Evolutionary conservation across 2,113 vertebrate species (phyloP).

Genomic region (human (Homo sapiens)): GRCh38 chr18:54963001-54963500

Average conservation of each 20-base stretch:
- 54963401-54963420: no score
- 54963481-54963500: not conserved
- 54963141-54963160: no score
- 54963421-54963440: not conserved
- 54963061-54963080: no score
- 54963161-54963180: not conserved
- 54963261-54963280: not conserved
- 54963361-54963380: not conserved
- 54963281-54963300: not conserved
- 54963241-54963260: not conserved
- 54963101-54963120: no score
- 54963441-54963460: not conserved
- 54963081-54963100: no score
- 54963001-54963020: not conserved
- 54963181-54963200: not conserved
- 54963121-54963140: no score
- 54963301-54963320: not conserved
- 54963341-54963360: not conserved
- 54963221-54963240: not conserved
- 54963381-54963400: not conserved
- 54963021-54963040: not conserved
- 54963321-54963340: not conserved
- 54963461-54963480: not conserved
- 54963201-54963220: not conserved
- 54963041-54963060: rapidly evolving